phyloP scores from a whole-genome alignment of 92 coral and sea anemone species.

The Metridium senile region DNA sequence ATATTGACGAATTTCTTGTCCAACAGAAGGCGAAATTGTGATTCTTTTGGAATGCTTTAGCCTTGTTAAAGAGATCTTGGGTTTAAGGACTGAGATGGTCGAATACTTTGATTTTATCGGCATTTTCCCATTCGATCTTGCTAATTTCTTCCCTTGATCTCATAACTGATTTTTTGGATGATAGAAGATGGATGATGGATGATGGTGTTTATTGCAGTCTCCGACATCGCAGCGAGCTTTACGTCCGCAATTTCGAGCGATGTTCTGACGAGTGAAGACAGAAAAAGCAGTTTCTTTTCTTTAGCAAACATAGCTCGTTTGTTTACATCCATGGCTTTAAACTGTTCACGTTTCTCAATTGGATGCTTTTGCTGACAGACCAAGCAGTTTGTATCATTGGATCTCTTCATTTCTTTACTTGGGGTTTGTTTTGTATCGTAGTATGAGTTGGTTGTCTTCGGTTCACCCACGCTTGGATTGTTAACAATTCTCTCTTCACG shows the following conservation, averaged over 20 bases:
- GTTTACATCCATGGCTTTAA: slow-evolving; percentile 54
- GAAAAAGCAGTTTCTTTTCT: slow-evolving; percentile 50
- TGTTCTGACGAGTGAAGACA: slow-evolving; percentile 52
- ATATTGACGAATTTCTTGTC: no score
- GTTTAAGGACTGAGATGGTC: no score
- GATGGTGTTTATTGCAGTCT: slow-evolving; percentile 48
- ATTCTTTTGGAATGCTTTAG: no score
- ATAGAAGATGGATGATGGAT: no score
- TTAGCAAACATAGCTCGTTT: slow-evolving; percentile 51
- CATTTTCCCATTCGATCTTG: no score
- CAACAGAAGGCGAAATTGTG: no score
- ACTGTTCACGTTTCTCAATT: slow-evolving; percentile 49
- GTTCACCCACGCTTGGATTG: neutral
- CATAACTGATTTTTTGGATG: no score
- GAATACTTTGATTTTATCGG: no score
- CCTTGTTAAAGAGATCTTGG: no score
- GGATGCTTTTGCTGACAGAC: slow-evolving; percentile 41
- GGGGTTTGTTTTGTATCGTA: slow-evolving; percentile 3
- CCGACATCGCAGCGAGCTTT: slow-evolving; percentile 29
- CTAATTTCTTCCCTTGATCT: no score
- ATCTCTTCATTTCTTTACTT: neutral
- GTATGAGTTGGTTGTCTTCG: neutral
- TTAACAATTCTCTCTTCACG: neutral
- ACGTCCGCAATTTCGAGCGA: slow-evolving; percentile 38
- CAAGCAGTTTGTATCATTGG: slow-evolving; percentile 13